Base-by-base conservation (phyloP, 2,113 vertebrate species). In the Tragelaphus strepsiceros region DNA sequence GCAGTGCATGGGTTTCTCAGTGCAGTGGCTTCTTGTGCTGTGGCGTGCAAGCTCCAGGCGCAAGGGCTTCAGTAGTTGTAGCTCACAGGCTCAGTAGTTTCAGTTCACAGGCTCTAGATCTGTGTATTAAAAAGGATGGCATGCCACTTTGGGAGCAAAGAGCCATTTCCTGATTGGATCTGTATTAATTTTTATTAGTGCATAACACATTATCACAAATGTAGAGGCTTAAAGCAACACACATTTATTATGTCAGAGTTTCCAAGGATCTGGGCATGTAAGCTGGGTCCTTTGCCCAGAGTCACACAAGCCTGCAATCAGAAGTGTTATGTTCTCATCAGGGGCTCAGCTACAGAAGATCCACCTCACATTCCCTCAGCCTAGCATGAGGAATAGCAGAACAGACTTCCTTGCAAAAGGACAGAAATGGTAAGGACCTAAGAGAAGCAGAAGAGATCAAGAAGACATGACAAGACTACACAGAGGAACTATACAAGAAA, bases 1-100 rank as follows among this genome's bases (percentile, higher is more conserved):
- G 64, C 9, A 12, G 9, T 21, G 21, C 67, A 6, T 6, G 5
- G 35, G 67, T 1, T 12, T 39, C n/a, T 71, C 19, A 0, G 3
- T 12, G 19, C 67, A 39, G n/a, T 6, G 67, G 67, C 67, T 74
- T 74, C 21, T 39, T 39, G 67, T 22, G 67, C 12, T 71, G 67
- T 39, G 67, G 67, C 13, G 67, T 19, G 39, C 10, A 22, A 13
- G n/a, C 19, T 22, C 35, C 12, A 74, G 67, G 10, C 0, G 0
- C 67, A 39, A 74, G 21, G 67, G 35, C 67, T 24, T 39, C n/a
- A 39, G n/a, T 35, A 35, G n/a, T 1, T 67, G 64, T 3, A 10
- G 32, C 32, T n/a, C 32, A 67, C 32, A 64, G 62, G 62, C 15
- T 67, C 62, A n/a, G 7, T 4, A 71, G 64, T 71, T 35, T 1